Percentiles rank a stretch among this genome's conserved stretches.
phyloP scores from a whole-genome alignment of 1,140 invertebrate species.

The Penaeus indicus region DNA sequence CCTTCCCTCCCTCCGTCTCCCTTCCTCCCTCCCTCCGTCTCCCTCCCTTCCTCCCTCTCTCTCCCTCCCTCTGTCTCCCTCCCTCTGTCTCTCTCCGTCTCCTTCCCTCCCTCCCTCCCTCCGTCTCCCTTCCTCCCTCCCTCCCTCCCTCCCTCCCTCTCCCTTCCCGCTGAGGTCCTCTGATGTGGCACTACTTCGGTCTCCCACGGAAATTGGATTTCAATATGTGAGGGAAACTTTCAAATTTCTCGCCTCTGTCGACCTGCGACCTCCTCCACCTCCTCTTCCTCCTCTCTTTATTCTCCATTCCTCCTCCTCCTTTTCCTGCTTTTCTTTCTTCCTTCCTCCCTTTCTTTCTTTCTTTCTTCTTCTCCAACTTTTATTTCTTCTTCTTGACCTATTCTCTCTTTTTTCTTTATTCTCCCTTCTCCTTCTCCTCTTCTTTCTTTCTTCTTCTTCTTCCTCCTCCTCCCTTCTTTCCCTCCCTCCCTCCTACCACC shows the following conservation, averaged over 20 bases:
- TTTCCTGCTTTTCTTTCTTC: too few relatives aligned
- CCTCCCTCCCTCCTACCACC: background rate
- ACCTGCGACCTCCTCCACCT: conserved; percentile 27
- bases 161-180: background rate
- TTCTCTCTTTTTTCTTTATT: background rate
- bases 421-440: background rate
- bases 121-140: background rate
- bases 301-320: too few relatives aligned
- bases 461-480: background rate
- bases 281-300: background rate
- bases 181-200: background rate
- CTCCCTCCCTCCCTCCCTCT: background rate
- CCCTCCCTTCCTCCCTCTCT: too few relatives aligned
- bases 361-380: background rate
- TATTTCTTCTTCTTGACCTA: background rate
- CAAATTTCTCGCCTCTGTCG: conserved; percentile 61
- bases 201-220: conserved; percentile 61
- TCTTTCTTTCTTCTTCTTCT: background rate
- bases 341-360: background rate
- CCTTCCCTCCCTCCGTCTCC: background rate
- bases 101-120: background rate
- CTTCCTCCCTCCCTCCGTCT: too few relatives aligned
- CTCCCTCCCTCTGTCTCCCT: too few relatives aligned
- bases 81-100: background rate
- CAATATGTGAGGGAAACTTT: conserved; percentile 63